Percentiles rank a stretch among this genome's conserved stretches.
Evolutionary conservation across 2,888 invertebrate species (phyloP).

Genomic region (Diplazon laetatorius): DNA sequence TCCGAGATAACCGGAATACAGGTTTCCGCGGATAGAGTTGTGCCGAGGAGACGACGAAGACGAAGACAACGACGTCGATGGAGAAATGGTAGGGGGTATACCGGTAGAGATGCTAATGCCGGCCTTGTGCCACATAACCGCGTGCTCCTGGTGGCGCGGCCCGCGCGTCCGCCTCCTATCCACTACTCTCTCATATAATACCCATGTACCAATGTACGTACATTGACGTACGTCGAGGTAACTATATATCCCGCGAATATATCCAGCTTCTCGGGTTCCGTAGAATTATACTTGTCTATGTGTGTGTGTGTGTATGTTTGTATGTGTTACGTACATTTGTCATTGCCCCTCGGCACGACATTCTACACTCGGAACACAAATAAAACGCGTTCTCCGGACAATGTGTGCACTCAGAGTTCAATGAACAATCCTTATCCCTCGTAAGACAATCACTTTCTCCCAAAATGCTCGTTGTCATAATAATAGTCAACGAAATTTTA

Average conservation of each 20-base stretch:
- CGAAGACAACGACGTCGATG: constrained; percentile 50
- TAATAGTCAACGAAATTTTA: no score
- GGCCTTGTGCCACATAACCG: constrained; percentile 82
- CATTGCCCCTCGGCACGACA: constrained; percentile 26
- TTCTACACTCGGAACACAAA: constrained; percentile 5
- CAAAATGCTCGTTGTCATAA: no score
- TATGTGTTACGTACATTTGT: constrained; percentile 27
- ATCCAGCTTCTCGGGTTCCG: background rate
- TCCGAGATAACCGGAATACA: constrained; percentile 80
- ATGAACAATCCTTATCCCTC: constrained; percentile 23
- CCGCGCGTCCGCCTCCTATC: constrained; percentile 59
- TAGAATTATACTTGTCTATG: no score
- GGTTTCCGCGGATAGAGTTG: constrained; percentile 79
- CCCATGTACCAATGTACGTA: constrained; percentile 39
- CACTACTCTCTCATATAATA: constrained; percentile 60
- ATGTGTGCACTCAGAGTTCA: constrained; percentile 23
- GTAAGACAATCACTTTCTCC: constrained; percentile 9
- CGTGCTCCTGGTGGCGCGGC: constrained; percentile 74
- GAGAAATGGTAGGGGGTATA: constrained; percentile 78
- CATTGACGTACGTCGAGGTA: constrained; percentile 50
- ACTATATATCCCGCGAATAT: constrained; percentile 36
- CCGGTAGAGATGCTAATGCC: constrained; percentile 83
- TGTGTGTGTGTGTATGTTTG: constrained; percentile 1
- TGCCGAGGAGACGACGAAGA: constrained; percentile 68
- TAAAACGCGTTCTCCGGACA: constrained; percentile 10